Evolutionary conservation across 2,113 vertebrate species (phyloP), one percentile per base, ranked within the genome.

Genomic region (Hippocampus mohnikei): DNA sequence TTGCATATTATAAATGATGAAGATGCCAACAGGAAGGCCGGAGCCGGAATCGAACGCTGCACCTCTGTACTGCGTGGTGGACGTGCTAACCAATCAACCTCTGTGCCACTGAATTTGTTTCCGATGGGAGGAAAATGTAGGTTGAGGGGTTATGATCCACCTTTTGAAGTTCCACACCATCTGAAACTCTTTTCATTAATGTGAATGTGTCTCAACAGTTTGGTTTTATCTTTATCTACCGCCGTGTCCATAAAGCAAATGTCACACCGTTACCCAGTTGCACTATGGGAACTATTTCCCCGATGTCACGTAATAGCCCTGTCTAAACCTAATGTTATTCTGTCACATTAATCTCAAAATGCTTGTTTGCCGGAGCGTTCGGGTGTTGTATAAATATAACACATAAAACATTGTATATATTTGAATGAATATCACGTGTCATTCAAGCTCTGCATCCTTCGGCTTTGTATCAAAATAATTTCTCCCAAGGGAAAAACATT

Each of bases 211-310:
- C 41, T 42, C 8, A 42, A 8, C 41, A 13, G 20, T 50, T 50
- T 50, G 18, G 64, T 66, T 70, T 66, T 52, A 48, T 60, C 46
- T 69, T 66, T 70, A 70, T 65, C 53, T 25, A 15, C 23, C 59
- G 20, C 1, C 59, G 12, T 52, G 56, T 29, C 37, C 65, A 52
- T 71, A 74, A 77, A 81, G 40, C 11, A 33, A 29, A 44, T 7
- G 15, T 6, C 7, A 11, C 8, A 64, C 20, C 21, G 42, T 15
- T 29, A 71, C 2, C 29, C 46, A 13, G 21, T 5, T 42, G 27
- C 65, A 29, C 41, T 41, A 41, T 13, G 55, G 27, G 0, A 72
- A 65, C n/a, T 18, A n/a, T 8, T 16, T 3, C 20, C 27, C 18
- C 7, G 25, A 10, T 69, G 16, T 70, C 55, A 29, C 44, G 12